phyloP scores from a whole-genome alignment of 2,888 invertebrate species.

The Dasypogon diadema region DNA sequence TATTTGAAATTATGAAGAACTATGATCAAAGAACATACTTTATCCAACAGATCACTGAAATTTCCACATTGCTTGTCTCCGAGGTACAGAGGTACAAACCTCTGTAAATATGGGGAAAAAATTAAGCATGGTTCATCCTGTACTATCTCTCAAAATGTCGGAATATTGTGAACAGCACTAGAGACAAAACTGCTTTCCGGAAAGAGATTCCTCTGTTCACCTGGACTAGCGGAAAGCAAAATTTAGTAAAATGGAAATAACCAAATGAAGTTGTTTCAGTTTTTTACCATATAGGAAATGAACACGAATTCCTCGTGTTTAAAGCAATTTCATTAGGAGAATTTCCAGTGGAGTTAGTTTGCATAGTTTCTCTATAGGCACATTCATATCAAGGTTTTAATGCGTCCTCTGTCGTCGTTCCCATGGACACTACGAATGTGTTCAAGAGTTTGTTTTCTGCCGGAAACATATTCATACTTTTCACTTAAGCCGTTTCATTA shows the following conservation, averaged over 20 bases:
- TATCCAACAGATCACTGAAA: too few relatives aligned
- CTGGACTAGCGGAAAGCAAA: background rate
- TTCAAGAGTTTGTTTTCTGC: background rate
- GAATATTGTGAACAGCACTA: too few relatives aligned
- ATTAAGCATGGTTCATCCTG: too few relatives aligned
- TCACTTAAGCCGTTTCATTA: conserved; percentile 3
- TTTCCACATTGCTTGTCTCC: too few relatives aligned
- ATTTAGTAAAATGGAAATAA: conserved; percentile 1
- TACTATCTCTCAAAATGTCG: too few relatives aligned
- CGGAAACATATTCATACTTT: conserved; percentile 3
- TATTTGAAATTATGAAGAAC: too few relatives aligned
- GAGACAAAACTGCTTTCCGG: too few relatives aligned
- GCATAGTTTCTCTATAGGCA: background rate
- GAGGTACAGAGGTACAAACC: too few relatives aligned
- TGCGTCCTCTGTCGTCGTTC: background rate
- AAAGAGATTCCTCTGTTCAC: background rate
- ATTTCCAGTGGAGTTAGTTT: background rate
- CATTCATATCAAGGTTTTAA: background rate
- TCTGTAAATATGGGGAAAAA: too few relatives aligned
- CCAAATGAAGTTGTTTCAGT: conserved; percentile 5
- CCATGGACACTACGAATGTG: background rate
- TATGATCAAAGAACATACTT: too few relatives aligned
- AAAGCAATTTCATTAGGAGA: background rate
- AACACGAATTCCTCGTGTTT: background rate
- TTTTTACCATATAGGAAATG: background rate